phyloP scores from a whole-genome alignment of 1,140 invertebrate species.

The Popillia japonica region DNA sequence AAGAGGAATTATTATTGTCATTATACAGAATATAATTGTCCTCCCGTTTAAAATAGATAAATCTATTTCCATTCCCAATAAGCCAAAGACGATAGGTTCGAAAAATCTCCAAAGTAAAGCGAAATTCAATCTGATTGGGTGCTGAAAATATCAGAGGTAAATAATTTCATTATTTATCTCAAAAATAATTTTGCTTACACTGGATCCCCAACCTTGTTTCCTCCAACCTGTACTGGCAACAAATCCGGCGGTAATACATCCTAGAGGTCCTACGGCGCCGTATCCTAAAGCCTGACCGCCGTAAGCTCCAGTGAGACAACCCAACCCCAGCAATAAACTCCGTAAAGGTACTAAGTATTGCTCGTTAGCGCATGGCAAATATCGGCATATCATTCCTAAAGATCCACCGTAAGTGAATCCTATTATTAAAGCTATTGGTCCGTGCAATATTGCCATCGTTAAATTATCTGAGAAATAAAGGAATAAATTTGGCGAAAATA shows the following conservation, averaged over 20 bases:
- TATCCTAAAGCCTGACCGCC: slow-evolving; percentile 67
- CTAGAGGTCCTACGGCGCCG: slow-evolving; percentile 71
- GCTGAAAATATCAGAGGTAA: slow-evolving; percentile 61
- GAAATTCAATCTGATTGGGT: slow-evolving; percentile 63
- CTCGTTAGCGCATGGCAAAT: slow-evolving; percentile 61
- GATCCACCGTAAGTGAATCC: slow-evolving; percentile 64
- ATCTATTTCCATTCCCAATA: slow-evolving; percentile 75
- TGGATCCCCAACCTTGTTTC: slow-evolving; percentile 53
- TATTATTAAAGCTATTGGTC: slow-evolving; percentile 65
- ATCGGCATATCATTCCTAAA: slow-evolving; percentile 62
- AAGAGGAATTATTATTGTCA: slow-evolving; percentile 65
- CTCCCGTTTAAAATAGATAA: slow-evolving; percentile 61
- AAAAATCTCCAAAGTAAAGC: slow-evolving; percentile 71
- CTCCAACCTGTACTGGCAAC: slow-evolving; percentile 66
- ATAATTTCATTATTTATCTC: not conserved
- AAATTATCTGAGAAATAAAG: slow-evolving; percentile 38
- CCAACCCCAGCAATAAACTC: slow-evolving; percentile 64
- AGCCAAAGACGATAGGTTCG: slow-evolving; percentile 73
- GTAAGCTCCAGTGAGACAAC: slow-evolving; percentile 68
- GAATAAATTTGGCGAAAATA: too few relatives aligned
- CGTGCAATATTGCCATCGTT: slow-evolving; percentile 62
- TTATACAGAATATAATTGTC: slow-evolving; percentile 64
- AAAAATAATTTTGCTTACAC: slow-evolving; percentile 40
- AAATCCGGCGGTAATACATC: slow-evolving; percentile 69
- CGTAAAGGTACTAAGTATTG: slow-evolving; percentile 60